Percentiles rank a stretch among this genome's conserved stretches.
Evolutionary conservation across 2,888 invertebrate species (phyloP).

Genomic region (Tubulanus polymorphus): DNA sequence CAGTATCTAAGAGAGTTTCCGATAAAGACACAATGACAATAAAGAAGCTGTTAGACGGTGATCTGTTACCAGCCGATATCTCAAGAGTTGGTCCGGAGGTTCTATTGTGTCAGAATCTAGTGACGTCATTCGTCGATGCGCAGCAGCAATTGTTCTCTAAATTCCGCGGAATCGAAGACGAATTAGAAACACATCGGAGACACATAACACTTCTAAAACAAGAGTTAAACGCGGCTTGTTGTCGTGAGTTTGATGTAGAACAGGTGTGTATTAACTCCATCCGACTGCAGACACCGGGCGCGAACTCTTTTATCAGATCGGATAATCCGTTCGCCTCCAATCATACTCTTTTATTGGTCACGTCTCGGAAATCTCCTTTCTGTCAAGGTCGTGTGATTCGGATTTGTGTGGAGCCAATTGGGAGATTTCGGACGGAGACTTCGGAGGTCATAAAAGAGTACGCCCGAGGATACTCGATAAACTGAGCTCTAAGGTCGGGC

Average conservation of each 20-base stretch:
- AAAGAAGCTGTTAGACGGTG: constrained; percentile 36
- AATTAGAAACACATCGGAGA: constrained; percentile 29
- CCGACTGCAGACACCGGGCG: too few relatives aligned
- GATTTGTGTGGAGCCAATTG: too few relatives aligned
- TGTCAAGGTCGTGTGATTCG: too few relatives aligned
- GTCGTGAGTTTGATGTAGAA: constrained; percentile 30
- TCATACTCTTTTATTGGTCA: too few relatives aligned
- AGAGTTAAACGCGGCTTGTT: constrained; percentile 39
- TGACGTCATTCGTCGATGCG: constrained; percentile 41
- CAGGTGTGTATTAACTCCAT: constrained; percentile 14
- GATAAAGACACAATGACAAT: not conserved
- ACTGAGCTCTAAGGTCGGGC: too few relatives aligned
- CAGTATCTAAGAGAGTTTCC: not conserved
- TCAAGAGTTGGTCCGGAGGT: constrained; percentile 43
- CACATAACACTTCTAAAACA: constrained; percentile 38
- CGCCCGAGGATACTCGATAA: too few relatives aligned
- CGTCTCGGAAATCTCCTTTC: too few relatives aligned
- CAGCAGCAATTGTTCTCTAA: constrained; percentile 34
- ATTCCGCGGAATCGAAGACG: constrained; percentile 33
- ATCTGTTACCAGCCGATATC: constrained; percentile 41
- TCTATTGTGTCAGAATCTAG: constrained; percentile 31
- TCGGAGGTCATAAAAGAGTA: too few relatives aligned
- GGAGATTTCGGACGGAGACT: too few relatives aligned
- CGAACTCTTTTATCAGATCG: too few relatives aligned
- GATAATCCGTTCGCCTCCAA: too few relatives aligned